Conservation (phyloP, 1,140 invertebrate species). For the Gryon sp. region DNA sequence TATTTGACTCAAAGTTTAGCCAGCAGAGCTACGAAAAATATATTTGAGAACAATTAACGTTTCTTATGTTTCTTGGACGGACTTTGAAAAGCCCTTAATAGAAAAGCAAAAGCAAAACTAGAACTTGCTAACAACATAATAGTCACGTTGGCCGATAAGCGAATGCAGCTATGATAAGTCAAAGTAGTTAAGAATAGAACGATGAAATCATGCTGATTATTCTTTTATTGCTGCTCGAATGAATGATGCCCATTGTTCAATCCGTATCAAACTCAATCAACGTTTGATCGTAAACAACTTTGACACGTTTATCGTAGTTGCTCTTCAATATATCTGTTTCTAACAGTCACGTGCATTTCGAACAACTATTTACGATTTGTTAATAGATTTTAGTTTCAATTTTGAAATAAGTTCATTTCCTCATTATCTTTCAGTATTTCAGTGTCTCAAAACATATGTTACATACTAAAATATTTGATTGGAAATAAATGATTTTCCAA, state of each 20-base stretch:
- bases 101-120: constrained; percentile 59
- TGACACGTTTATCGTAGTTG: constrained; percentile 32
- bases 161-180: constrained; percentile 54
- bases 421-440: too few relatives aligned
- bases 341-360: background rate
- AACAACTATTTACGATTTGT: background rate
- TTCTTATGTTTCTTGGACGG: constrained; percentile 25
- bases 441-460: too few relatives aligned
- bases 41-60: constrained; percentile 17
- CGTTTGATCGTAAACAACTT: constrained; percentile 41
- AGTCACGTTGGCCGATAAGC: constrained; percentile 62
- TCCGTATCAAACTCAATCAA: constrained; percentile 46
- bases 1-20: constrained; percentile 13
- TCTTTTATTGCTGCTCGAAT: constrained; percentile 53
- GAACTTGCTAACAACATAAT: constrained; percentile 64
- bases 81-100: constrained; percentile 11
- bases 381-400: background rate
- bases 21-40: constrained; percentile 23
- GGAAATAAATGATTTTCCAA: too few relatives aligned
- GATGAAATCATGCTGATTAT: constrained; percentile 57
- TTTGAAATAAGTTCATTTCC: too few relatives aligned
- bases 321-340: background rate
- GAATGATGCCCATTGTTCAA: constrained; percentile 53
- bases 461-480: too few relatives aligned
- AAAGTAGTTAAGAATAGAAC: constrained; percentile 59